Evolutionary conservation across 2,113 vertebrate species (phyloP), one percentile per base, ranked within the genome.

Genomic region (Lepidothrix coronata): DNA sequence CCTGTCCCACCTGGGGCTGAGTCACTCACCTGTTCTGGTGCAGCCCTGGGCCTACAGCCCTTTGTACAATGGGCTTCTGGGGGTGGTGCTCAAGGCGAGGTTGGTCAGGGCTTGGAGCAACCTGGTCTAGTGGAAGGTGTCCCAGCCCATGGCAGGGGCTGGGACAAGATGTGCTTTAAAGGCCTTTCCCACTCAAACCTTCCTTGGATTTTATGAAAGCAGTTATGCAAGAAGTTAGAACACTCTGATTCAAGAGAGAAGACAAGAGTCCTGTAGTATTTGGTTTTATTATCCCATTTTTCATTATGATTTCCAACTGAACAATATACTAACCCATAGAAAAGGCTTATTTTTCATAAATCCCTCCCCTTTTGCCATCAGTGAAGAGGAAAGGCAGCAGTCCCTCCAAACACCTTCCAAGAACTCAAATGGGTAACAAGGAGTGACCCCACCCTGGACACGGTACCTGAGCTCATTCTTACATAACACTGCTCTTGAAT

Each of bases 341-440:
- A 25, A 25, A 30, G 24, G 44, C 10, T 65, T 6, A 1, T 27
- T 65, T 28, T 33, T 8, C 12, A 12, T 37, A 28, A 12, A 9
- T 2, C 5, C 35, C 12, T 62, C 16, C 57, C 30, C 15, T 25
- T 24, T 10, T 62, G 55, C 41, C 35, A 13, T 2, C 22, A 12
- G 21, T 0, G 8, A 33, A 2, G 8, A 18, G 15, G 7, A 31
- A 9, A 17, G 58, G 59, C 58, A 83, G 37, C 41, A 31, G 9
- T 4, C 30, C 27, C 35, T 14, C 12, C 74, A 17, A 24, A 14
- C 4, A 1, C 19, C 2, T 2, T 2, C 19, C 11, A 12, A 2
- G 28, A 1, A 1, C 31, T 7, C 7, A 1, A 3, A 7, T 1
- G 8, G 51, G 4, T 8, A 16, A 30, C 4, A 1, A 12, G 55